phyloP scores from a whole-genome alignment of 23 tunicate genomes.

The Trididemnum clinides region DNA sequence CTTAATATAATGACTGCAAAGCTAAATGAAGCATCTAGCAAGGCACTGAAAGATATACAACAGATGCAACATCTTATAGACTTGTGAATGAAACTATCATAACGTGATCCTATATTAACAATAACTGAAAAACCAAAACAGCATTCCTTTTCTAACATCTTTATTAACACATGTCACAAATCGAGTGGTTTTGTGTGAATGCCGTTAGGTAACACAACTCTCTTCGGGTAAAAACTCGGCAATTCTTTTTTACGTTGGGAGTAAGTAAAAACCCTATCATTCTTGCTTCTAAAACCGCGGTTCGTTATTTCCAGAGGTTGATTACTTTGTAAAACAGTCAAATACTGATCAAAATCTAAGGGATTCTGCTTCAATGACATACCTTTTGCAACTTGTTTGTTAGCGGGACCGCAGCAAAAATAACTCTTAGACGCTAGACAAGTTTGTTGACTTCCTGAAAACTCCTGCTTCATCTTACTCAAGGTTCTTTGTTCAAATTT shows the following conservation, averaged over 20 bases:
- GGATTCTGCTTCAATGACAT: background rate
- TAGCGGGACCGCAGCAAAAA: background rate
- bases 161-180: background rate
- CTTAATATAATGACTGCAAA: no score
- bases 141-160: no score
- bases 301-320: background rate
- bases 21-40: no score
- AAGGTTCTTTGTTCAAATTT: background rate
- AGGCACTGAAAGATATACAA: no score
- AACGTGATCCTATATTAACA: no score
- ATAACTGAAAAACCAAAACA: no score
- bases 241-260: background rate
- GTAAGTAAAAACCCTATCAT: background rate
- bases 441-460: background rate
- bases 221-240: background rate
- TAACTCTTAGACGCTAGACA: background rate
- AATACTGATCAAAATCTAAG: background rate
- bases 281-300: background rate
- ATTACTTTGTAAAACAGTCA: background rate
- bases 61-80: no score
- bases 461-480: background rate
- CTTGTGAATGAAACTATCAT: no score
- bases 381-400: conserved; percentile 4
- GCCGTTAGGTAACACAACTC: background rate
- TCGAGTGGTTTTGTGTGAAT: background rate